Evolutionary conservation across 2,797 vertebrate species (phyloP).

Genomic region (Peromyscus melanophrys): DNA sequence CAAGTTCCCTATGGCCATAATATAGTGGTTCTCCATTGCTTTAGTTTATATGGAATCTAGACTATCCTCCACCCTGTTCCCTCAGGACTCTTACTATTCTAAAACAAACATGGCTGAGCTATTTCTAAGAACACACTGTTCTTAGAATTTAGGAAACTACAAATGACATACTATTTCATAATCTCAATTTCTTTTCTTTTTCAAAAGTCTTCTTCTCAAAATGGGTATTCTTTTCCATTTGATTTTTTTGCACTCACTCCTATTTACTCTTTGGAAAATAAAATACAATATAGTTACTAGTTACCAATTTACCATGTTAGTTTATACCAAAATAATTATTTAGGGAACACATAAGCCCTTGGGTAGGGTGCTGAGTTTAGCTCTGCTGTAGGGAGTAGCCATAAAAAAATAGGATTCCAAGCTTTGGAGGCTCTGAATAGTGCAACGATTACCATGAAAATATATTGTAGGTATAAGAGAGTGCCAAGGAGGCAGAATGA

Average conservation of each 20-base stretch:
- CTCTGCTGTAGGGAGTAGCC: neutral
- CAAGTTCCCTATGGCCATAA: neutral
- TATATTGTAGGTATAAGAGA: constrained; percentile 7
- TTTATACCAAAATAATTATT: neutral
- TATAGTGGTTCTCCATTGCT: neutral
- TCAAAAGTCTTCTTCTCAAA: neutral
- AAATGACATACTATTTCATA: neutral
- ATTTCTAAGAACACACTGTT: neutral
- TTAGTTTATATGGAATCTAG: neutral
- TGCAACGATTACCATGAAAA: neutral
- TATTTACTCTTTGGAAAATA: neutral
- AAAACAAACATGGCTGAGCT: neutral
- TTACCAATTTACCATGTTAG: constrained; percentile 6
- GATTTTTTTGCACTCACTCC: neutral
- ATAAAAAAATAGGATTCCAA: neutral
- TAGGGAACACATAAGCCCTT: neutral
- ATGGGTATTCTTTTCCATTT: neutral
- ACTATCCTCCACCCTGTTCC: neutral
- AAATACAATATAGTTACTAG: neutral
- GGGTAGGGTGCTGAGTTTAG: neutral
- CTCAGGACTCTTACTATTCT: neutral
- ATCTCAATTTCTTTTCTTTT: constrained; percentile 21
- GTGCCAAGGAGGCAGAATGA: constrained; percentile 19
- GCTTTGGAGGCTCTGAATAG: neutral
- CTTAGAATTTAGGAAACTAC: constrained; percentile 23